Conservation (phyloP, 2,888 invertebrate species). For the Aporophyla nigra region DNA sequence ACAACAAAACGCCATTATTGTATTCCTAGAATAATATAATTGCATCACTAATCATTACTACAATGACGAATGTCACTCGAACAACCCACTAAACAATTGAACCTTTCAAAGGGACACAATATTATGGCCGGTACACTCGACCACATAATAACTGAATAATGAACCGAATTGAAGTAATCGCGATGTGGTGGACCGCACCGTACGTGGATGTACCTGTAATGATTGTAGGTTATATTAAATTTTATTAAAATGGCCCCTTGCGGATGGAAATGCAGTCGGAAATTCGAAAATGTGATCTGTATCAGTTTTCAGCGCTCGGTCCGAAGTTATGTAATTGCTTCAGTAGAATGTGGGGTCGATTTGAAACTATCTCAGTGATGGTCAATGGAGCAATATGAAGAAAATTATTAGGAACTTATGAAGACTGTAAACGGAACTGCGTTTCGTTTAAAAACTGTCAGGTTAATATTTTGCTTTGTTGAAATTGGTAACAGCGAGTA, state of each 20-base stretch:
- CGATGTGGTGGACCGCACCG: conserved; percentile 49
- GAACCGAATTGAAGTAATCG: conserved; percentile 56
- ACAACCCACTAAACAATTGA: conserved; percentile 14
- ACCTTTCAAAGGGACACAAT: conserved; percentile 10
- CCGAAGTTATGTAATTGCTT: conserved; percentile 11
- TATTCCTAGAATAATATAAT: conserved; percentile 19
- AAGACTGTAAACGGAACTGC: neutral
- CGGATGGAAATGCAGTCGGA: conserved; percentile 35
- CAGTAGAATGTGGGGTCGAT: neutral
- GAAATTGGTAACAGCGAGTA: neutral
- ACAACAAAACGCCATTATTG: neutral
- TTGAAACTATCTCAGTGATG: neutral
- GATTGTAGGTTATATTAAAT: conserved; percentile 42
- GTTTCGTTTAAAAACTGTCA: neutral
- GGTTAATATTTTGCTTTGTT: neutral
- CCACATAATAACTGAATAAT: conserved; percentile 60
- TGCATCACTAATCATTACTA: neutral
- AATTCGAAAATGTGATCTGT: conserved; percentile 29
- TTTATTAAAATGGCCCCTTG: conserved; percentile 54
- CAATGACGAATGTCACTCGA: conserved; percentile 7
- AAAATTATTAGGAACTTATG: neutral
- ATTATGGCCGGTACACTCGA: conserved; percentile 32
- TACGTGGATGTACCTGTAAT: conserved; percentile 19
- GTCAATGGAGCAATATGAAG: neutral
- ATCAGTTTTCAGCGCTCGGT: conserved; percentile 4